Evolutionary conservation across 2,888 invertebrate species (phyloP), one percentile per base, ranked within the genome.

Genomic region (Flexamia atlantica): DNA sequence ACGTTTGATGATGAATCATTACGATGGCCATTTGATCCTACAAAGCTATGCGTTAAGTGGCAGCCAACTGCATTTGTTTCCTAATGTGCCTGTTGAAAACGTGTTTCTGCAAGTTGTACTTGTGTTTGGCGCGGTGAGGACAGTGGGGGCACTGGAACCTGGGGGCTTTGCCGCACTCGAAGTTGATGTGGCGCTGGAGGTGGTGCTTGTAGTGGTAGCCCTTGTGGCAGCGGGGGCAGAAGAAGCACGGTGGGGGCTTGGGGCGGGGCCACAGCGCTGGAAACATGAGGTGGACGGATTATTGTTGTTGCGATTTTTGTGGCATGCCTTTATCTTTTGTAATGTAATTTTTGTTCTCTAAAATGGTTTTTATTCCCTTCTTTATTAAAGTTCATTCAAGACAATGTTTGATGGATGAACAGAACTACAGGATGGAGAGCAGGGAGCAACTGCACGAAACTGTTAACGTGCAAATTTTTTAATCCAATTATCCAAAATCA

Each of bases 101-200:
- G 86, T 91, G 91, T 0, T 90, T 90, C 87, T 89, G 90, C 83
- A 91, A 87, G 12, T 90, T 90, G 84, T 90, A 90, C 86, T 90
- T 89, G 84, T 90, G 89, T 7, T 90, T 89, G 86, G 90, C 90
- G 0, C 89, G 89, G n/a, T 90, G 90, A 82, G 89, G 89, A 85
- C 91, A 91, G n/a, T 89, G 88, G 0, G 90, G 90, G 40, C 91
- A 91, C 83, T 90, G 89, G 86, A 91, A 91, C 85, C 90, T 90
- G 1, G 91, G 90, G 84, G 90, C 90, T 87, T 85, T 84, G n/a
- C 86, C 85, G 82, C 87, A 87, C 64, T 87, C 86, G 82, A 86
- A 86, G 68, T 25, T 86, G 5, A 83, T 30, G 60, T 87, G 87
- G 50, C 85, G 81, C 23, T 85, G 82, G 42, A 87, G 84, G 42